A percentile compares a stretch with the other conserved stretches of the same genome.
These are phyloP conservation scores for Harpagus bidentatus DNA, from an alignment of 2,113 vertebrate genomes.

Conservation along the genomic window DNA sequence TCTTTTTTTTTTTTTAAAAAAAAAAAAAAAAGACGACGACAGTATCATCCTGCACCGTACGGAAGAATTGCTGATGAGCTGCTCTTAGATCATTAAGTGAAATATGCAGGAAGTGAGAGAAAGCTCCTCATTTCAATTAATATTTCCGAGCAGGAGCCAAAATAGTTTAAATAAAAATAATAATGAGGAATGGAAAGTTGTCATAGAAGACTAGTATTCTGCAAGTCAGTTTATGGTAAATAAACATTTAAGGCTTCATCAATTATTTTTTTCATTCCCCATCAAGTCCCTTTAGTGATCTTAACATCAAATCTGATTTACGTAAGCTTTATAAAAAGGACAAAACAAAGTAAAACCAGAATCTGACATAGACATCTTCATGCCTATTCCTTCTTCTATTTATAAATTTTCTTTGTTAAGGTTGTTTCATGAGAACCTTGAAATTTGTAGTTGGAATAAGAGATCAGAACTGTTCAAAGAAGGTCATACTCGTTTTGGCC, in stretches of 20 bases:
- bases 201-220: background rate
- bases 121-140: background rate
- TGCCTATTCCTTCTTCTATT: background rate
- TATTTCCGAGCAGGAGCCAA: background rate
- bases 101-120: background rate
- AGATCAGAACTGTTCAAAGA: background rate
- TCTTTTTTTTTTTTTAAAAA: no score
- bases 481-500: background rate
- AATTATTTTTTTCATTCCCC: accelerated
- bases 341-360: background rate
- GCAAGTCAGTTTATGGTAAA: background rate
- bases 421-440: background rate
- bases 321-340: background rate
- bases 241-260: background rate
- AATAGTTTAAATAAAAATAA: background rate
- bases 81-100: background rate
- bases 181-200: background rate
- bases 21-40: no score
- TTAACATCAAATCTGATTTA: background rate
- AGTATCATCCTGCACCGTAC: background rate
- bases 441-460: background rate
- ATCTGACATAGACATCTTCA: background rate
- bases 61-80: background rate
- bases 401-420: background rate
- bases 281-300: background rate